Evolutionary conservation across 1,140 invertebrate genomes (phyloP).

Genomic region (Dendroctonus ponderosae): DNA sequence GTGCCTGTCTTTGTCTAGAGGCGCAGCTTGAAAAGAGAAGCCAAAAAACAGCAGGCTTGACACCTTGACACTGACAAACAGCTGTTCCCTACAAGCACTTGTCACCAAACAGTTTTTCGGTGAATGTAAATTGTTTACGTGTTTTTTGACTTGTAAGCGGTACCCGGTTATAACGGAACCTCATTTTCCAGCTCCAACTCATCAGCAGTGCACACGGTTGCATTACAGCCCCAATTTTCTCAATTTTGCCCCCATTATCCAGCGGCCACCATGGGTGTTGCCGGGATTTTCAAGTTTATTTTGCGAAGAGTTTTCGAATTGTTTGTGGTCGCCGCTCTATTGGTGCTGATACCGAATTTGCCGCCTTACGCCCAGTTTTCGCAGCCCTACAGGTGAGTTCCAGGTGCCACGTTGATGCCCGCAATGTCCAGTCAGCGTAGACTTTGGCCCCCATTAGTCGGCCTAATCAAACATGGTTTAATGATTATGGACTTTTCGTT

Average conservation of each 20-base stretch:
- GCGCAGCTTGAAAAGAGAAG: too few relatives aligned
- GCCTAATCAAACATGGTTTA: conserved; percentile 1
- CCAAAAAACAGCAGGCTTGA: too few relatives aligned
- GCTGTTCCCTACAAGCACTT: too few relatives aligned
- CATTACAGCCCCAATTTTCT: neutral
- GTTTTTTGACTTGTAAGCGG: conserved; percentile 2
- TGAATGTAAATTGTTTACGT: conserved; percentile 4
- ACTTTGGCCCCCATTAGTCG: too few relatives aligned
- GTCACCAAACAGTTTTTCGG: neutral
- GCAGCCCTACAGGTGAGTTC: conserved; percentile 52
- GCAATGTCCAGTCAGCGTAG: too few relatives aligned
- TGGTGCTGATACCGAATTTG: conserved; percentile 59
- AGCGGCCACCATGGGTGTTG: conserved; percentile 24
- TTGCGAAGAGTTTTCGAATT: conserved; percentile 37
- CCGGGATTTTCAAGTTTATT: conserved; percentile 28
- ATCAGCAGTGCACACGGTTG: neutral
- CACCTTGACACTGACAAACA: too few relatives aligned
- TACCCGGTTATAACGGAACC: conserved; percentile 1
- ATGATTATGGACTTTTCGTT: conserved; percentile 15
- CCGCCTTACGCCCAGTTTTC: conserved; percentile 55
- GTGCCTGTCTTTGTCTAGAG: too few relatives aligned
- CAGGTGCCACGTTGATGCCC: too few relatives aligned
- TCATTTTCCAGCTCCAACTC: conserved; percentile 7
- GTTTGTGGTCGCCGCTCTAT: conserved; percentile 41
- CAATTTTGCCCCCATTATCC: neutral